These are phyloP conservation scores for Zygaena filipendulae DNA, from an alignment of 2,888 invertebrate species.

Conservation along the genomic window DNA sequence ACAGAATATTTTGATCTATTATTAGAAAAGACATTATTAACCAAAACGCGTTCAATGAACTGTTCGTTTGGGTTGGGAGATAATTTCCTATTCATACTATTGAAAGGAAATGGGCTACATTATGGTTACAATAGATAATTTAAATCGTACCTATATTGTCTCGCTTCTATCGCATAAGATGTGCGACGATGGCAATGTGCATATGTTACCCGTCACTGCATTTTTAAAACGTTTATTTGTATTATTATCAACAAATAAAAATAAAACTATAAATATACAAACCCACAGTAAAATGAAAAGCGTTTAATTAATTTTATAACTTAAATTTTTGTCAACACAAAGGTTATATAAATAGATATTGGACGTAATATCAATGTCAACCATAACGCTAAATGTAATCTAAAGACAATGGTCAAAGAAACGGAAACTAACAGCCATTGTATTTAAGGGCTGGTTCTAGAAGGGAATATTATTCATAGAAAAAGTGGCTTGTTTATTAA, in stretches of 20 bases:
- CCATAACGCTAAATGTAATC: constrained; percentile 23
- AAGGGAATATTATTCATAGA: constrained; percentile 57
- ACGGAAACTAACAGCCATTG: constrained; percentile 67
- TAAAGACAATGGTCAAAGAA: constrained; percentile 60
- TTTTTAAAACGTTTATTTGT: no score
- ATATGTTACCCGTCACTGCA: no score
- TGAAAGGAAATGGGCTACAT: not conserved
- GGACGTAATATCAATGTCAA: constrained; percentile 6
- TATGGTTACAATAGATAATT: constrained; percentile 13
- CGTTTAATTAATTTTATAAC: no score
- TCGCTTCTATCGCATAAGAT: no score
- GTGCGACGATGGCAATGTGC: no score
- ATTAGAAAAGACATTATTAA: constrained; percentile 39
- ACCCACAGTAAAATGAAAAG: no score
- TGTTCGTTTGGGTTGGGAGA: constrained; percentile 6
- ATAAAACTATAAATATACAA: no score
- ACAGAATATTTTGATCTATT: constrained; percentile 45
- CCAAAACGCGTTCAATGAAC: constrained; percentile 40
- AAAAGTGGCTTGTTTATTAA: constrained; percentile 61
- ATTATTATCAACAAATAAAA: no score
- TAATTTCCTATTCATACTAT: not conserved
- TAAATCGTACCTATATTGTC: constrained; percentile 21
- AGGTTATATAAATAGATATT: constrained; percentile 13
- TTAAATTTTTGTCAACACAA: no score
- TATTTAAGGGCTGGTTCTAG: constrained; percentile 56